Evolutionary conservation across 2,113 vertebrate species (phyloP), one percentile per base, ranked within the genome.

Genomic region (Chlorodrepanis virens): DNA sequence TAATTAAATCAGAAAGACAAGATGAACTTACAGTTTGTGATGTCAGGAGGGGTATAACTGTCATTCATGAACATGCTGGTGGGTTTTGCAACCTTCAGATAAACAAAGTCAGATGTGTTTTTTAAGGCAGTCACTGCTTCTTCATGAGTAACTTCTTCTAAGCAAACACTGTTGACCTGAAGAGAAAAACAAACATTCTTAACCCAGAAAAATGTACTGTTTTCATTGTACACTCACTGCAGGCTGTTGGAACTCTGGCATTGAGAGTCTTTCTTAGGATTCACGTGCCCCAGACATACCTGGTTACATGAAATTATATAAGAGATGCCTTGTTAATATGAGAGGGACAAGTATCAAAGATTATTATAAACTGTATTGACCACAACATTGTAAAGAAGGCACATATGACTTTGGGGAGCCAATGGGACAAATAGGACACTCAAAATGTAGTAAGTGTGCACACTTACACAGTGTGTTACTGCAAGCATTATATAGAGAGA

Each of bases 71-170:
- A 99, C 98, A 99, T 98, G 97, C 98, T 99, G 97, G 98, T 99
- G 79, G 99, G 99, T 97, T 99, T 99, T 53, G 99, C 99, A 94
- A 99, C 99, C 97, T 99, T 99, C 97, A 99, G 97, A 97, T 99
- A 99, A 87, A 99, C 99, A 93, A 99, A 99, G 80, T 99, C 99
- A 24, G 99, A 98, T 22, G 99, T 99, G 94, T 99, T 99, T 97
- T 99, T 99, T 98, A 99, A 98, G 98, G 99, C 99, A 87, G 99
- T 99, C 97, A 99, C 99, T 80, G 99, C 99, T 96, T 99, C 99
- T 98, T 99, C 99, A 54, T 99, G 99, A 96, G 98, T 99, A 97
- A 99, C 99, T 97, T 99, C 99, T 98, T 99, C 99, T 96, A 99
- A 98, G 78, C 98, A 99, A 53, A 98, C 98, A 52, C 97, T 98